Evolutionary conservation across 2,888 invertebrate species (phyloP), one percentile per base, ranked within the genome.

Genomic region (Chironomus tentans): DNA sequence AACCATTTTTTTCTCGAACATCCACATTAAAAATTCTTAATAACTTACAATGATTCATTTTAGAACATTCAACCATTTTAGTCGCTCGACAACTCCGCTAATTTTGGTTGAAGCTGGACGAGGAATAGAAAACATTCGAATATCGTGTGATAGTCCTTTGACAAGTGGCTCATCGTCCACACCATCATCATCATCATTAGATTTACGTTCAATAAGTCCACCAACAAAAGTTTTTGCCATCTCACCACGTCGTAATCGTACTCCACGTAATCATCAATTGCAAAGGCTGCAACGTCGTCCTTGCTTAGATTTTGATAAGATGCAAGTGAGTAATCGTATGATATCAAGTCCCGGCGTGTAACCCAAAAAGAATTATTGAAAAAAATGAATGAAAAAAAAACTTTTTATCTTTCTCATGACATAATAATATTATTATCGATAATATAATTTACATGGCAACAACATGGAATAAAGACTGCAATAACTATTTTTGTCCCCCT

Each of bases 221-320:
- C 82, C 85, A 80, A 83, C 85, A 84, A 82, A 85, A 82, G 81
- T 87, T 79, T 83, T 87, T 80, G 87, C 87, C 81, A 86, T 86
- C 79, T 87, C 87, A 80, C 86, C 87, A 78, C 84, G 87, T 81
- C 83, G 87, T 81, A 85, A 88, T 82, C 84, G 88, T 83, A 85
- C 90, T 83, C 86, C 90, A 80, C 89, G 90, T 83, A 47, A 21
- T 46, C 83, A 83, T 78, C 82, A 84, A 80, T 83, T 82, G 78
- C 83, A 83, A 81, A 81, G 84, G 81, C 80, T 85, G 79, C 84
- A 88, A 24, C 90, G 92, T 84, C 88, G 95, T 82, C 96, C 96
- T 79, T 95, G 94, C 85, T 89, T 96, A 82, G 95, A 96, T 87
- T 95, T 96, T 84, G 96, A 96, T 85, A 96, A 96, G 87, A 96